A percentile compares a stretch with the other conserved stretches of the same genome.
phyloP scores from a whole-genome alignment of 37 sponge, comb jelly and placozoan species.

The Axinella damicornis region DNA sequence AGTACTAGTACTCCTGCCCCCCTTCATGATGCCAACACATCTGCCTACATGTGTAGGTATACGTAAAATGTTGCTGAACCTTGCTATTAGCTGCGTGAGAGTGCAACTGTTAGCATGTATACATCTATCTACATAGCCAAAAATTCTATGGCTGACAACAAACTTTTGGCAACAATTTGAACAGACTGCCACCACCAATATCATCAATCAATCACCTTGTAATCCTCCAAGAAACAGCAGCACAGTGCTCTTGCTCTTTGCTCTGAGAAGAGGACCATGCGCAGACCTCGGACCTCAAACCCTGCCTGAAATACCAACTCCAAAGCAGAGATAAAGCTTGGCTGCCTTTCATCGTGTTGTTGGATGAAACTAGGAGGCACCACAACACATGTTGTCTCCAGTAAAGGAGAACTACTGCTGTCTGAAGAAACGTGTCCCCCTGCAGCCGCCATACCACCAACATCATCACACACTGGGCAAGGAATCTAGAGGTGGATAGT shows the following conservation, averaged over 20 bases:
- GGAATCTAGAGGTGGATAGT: too few species aligned
- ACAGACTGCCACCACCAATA: neutral
- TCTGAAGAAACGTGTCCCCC: neutral
- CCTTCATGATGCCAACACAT: too few species aligned
- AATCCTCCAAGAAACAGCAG: conserved; percentile 6
- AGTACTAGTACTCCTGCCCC: too few species aligned
- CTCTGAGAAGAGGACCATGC: conserved; percentile 24
- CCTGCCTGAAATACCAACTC: conserved; percentile 11
- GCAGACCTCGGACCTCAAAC: conserved; percentile 26
- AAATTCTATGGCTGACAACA: too few species aligned
- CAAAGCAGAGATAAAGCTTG: conserved; percentile 18
- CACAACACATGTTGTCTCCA: conserved; percentile 47
- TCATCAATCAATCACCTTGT: neutral
- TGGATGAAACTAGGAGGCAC: conserved; percentile 24
- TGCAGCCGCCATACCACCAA: neutral
- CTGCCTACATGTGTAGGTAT: too few species aligned
- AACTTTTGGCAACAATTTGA: too few species aligned
- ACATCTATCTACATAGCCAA: too few species aligned
- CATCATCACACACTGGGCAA: neutral
- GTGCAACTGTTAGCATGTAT: too few species aligned
- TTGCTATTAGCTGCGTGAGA: too few species aligned
- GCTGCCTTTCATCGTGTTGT: neutral
- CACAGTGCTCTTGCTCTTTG: neutral
- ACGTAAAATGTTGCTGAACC: too few species aligned
- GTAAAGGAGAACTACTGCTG: conserved; percentile 36